Conservation (phyloP, 2,113 vertebrate species). For the Psittacara wagleri region DNA sequence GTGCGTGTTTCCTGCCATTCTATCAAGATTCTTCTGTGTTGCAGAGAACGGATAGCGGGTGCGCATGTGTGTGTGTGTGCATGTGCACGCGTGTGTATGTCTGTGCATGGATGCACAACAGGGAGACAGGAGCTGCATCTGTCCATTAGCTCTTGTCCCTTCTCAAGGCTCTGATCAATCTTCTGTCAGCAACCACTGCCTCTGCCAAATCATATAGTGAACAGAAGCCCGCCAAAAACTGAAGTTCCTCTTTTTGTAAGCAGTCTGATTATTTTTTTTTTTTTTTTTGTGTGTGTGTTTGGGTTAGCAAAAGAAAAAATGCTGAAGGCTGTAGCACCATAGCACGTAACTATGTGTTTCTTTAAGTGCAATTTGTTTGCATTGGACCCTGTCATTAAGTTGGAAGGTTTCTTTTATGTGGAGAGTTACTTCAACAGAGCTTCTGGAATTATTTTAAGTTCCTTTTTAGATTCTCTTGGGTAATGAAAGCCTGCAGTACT, state of each 20-base stretch:
- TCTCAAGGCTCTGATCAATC: conserved; percentile 59
- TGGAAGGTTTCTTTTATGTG: conserved; percentile 61
- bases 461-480: conserved; percentile 8
- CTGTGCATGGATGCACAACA: not conserved
- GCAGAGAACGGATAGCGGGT: conserved; percentile 55
- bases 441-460: conserved; percentile 61
- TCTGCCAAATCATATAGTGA: conserved; percentile 70
- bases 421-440: conserved; percentile 26
- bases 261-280: conserved; percentile 54
- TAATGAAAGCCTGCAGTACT: conserved; percentile 28
- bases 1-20: conserved; percentile 91
- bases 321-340: conserved; percentile 34
- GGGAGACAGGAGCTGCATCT: conserved; percentile 17
- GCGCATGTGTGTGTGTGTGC: conserved; percentile 3
- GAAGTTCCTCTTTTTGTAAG: conserved; percentile 83
- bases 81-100: not conserved
- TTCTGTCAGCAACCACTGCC: conserved; percentile 65
- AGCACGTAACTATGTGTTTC: conserved; percentile 45
- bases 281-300: conserved; percentile 28
- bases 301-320: conserved; percentile 48
- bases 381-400: conserved; percentile 54
- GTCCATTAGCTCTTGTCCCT: conserved; percentile 53
- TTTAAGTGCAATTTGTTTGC: conserved; percentile 59
- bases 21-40: conserved; percentile 79
- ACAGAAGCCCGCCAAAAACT: conserved; percentile 72